Conservation (phyloP, 2,797 vertebrate species). For the Arremon aurantiirostris region DNA sequence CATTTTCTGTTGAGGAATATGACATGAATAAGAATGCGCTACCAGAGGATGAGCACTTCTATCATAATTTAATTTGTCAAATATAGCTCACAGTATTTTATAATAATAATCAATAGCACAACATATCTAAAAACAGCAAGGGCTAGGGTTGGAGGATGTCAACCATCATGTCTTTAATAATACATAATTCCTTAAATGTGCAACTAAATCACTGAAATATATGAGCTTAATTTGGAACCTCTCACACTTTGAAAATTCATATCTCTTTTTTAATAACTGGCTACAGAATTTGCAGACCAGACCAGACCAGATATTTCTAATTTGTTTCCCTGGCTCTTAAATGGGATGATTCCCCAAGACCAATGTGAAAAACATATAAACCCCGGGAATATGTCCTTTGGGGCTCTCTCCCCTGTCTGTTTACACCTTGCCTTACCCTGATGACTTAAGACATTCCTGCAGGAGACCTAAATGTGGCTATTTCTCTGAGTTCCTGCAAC, state of each 20-base stretch:
- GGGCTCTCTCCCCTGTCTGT: neutral
- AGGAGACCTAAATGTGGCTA: neutral
- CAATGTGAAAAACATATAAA: neutral
- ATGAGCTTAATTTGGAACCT: conserved; percentile 30
- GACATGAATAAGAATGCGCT: conserved; percentile 19
- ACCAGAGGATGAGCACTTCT: neutral
- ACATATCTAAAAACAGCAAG: neutral
- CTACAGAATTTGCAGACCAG: neutral
- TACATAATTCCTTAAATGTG: conserved; percentile 30
- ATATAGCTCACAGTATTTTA: neutral
- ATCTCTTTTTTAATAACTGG: conserved; percentile 9
- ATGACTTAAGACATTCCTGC: neutral
- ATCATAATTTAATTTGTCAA: conserved; percentile 5
- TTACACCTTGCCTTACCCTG: neutral
- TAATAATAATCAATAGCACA: conserved; percentile 1
- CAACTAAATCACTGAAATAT: conserved; percentile 17
- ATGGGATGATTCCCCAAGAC: neutral
- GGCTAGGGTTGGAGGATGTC: neutral
- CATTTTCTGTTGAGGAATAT: conserved; percentile 27
- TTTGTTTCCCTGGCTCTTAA: neutral
- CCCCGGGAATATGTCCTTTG: neutral
- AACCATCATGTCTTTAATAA: neutral
- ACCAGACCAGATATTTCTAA: neutral
- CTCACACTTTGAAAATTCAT: neutral
- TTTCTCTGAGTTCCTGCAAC: neutral